Evolutionary conservation across 2,113 vertebrate species (phyloP), one percentile per base, ranked within the genome.

Genomic region (Pachycephala philippinensis): DNA sequence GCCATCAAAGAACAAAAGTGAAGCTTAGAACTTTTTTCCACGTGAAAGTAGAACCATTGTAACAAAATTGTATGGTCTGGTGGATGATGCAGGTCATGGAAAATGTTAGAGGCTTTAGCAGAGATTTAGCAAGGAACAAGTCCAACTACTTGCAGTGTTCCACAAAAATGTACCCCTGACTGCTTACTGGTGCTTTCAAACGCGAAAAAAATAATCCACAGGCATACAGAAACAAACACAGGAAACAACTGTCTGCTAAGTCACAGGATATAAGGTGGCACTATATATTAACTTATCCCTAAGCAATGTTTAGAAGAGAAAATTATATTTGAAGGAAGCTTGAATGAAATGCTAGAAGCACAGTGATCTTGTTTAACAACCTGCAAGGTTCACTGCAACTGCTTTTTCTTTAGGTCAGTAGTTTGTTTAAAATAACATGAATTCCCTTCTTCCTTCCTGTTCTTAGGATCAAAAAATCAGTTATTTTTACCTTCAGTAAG

Each of bases 181-280:
- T 91, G 79, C 85, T 90, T 54, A 90, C 10, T 86, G 60, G 26
- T 82, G 57, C 47, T 87, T 78, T 54, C 57, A 79, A 95, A 87
- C 1, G 24, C 9, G 31, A 15, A 11, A 33, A 50, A 44, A 59
- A 18, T 21, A 30, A 52, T 31, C 77, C 78, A 79, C 1, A 95
- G 79, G 68, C 88, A 90, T 86, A 96, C 31, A 95, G 40, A 93
- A 92, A 90, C 44, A 91, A 96, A 95, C 64, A 90, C 20, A 87
- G 72, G 40, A 88, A 86, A 86, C 60, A 86, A 86, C 68, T 52
- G 52, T 44, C 72, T 84, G 80, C 69, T 78, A 87, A 77, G 44
- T 81, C 60, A 70, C 63, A 94, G 53, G n/a, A 77, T 59, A 53
- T 54, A 45, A 69, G 70, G 60, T 78, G 63, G 42, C 52, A 74